Evolutionary conservation across 2,113 vertebrate genomes (phyloP).

Genomic region (western clawed frog (Xenopus tropicalis)): DNA sequence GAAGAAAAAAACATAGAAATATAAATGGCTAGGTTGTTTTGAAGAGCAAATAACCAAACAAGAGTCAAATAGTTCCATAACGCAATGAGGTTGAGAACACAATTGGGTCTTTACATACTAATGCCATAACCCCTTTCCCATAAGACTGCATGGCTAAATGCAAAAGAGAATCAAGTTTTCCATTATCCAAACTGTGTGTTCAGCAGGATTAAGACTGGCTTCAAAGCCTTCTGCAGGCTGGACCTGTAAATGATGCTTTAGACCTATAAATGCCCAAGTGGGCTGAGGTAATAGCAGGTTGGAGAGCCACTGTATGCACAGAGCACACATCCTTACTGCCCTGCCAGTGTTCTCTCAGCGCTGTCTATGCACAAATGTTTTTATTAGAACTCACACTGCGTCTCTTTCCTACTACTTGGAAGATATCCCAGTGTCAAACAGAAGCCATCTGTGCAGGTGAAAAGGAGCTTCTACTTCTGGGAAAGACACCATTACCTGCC

Average conservation of each 20-base stretch:
- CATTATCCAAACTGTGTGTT: too few species aligned
- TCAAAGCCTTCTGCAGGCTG: neutral
- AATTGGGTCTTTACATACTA: too few species aligned
- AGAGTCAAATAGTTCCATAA: too few species aligned
- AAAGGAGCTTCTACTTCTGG: constrained; percentile 10
- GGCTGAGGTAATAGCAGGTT: constrained; percentile 10
- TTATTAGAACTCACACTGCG: constrained; percentile 11
- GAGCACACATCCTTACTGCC: neutral
- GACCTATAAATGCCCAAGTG: neutral
- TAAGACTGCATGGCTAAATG: too few species aligned
- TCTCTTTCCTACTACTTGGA: constrained; percentile 24
- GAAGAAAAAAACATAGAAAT: too few species aligned
- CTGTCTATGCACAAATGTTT: constrained; percentile 4
- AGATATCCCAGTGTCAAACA: constrained; percentile 3
- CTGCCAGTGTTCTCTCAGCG: neutral
- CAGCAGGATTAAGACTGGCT: too few species aligned
- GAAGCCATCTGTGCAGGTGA: constrained; percentile 33
- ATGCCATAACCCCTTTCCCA: too few species aligned
- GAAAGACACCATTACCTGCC: constrained; percentile 30
- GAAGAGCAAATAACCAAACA: too few species aligned
- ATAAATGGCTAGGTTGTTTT: too few species aligned
- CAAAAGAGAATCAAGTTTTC: too few species aligned
- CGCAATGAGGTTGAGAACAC: too few species aligned
- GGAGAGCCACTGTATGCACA: neutral
- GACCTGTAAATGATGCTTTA: neutral